phyloP scores from a whole-genome alignment of 2,888 invertebrate genomes.

The Tridacna crocea region DNA sequence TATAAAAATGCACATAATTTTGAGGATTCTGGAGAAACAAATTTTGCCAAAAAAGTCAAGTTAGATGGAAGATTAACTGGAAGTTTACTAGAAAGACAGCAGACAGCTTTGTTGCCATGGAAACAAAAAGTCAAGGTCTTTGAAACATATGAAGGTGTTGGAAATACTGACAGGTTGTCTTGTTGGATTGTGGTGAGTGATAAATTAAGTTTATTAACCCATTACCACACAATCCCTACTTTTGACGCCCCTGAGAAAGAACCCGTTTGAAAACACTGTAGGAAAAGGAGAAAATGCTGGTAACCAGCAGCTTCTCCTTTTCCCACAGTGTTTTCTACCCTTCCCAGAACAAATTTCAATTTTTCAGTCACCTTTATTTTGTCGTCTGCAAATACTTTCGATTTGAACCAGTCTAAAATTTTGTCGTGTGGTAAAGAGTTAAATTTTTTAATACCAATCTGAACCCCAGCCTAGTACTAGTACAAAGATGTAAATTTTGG shows the following conservation, averaged over 20 bases:
- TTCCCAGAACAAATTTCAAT: background rate
- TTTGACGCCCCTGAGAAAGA: background rate
- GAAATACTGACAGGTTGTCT: constrained; percentile 36
- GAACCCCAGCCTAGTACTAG: too few relatives aligned
- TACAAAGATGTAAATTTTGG: too few relatives aligned
- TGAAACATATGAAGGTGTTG: constrained; percentile 59
- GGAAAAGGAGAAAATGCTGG: background rate
- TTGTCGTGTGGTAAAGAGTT: background rate
- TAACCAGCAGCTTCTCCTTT: background rate
- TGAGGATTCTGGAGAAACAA: background rate
- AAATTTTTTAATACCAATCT: background rate
- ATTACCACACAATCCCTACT: background rate
- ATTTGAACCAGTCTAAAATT: background rate
- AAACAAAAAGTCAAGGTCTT: constrained; percentile 66
- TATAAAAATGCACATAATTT: too few relatives aligned
- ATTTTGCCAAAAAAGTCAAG: constrained; percentile 38
- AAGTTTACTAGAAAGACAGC: constrained; percentile 70
- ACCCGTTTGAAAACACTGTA: background rate
- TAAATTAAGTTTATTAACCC: background rate
- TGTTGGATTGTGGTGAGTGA: constrained; percentile 45
- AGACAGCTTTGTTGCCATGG: constrained; percentile 66
- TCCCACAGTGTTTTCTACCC: background rate
- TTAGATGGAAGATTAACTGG: constrained; percentile 64
- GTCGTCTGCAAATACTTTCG: background rate
- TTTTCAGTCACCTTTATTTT: background rate